These are phyloP conservation scores for Xenentodon cancila DNA, from an alignment of 2,797 vertebrate species.

Conservation along the genomic window DNA sequence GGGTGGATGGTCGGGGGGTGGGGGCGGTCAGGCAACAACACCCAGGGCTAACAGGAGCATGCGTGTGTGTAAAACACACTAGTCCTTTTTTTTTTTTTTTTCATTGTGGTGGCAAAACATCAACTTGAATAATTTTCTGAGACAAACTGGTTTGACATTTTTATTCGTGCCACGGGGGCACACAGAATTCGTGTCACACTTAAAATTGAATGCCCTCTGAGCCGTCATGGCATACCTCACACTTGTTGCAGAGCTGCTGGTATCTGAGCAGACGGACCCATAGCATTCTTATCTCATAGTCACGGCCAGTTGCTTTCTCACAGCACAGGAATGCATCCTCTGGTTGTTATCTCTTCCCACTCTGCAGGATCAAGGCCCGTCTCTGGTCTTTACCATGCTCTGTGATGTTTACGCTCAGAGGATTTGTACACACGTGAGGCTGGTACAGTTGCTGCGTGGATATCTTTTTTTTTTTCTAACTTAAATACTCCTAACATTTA, in stretches of 20 bases:
- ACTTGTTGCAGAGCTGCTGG: constrained; percentile 19
- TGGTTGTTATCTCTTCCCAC: constrained; percentile 76
- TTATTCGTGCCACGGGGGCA: too few relatives aligned
- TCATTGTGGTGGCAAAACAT: too few relatives aligned
- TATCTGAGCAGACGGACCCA: constrained; percentile 27
- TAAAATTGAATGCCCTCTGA: not conserved
- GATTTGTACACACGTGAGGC: constrained; percentile 19
- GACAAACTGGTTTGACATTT: too few relatives aligned
- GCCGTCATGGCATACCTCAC: constrained; percentile 4
- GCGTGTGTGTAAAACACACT: too few relatives aligned
- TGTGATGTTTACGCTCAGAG: constrained; percentile 53
- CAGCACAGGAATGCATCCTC: constrained; percentile 71
- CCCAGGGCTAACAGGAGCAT: constrained; percentile 37
- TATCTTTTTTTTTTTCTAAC: constrained; percentile 6
- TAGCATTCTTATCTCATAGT: constrained; percentile 66
- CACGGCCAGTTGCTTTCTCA: constrained; percentile 67
- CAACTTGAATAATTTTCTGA: too few relatives aligned
- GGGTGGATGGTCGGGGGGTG: constrained; percentile 7
- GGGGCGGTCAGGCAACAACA: too few relatives aligned
- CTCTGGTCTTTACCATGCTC: constrained; percentile 57
- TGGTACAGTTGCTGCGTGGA: constrained; percentile 11
- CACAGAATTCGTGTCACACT: not conserved
- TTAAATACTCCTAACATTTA: not conserved
- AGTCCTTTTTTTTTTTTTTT: not conserved
- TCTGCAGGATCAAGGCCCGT: constrained; percentile 70